Percentiles rank a stretch among this genome's conserved stretches.
Conservation (phyloP, 2,888 invertebrate species). For the Aspidiotus rigidus region DNA sequence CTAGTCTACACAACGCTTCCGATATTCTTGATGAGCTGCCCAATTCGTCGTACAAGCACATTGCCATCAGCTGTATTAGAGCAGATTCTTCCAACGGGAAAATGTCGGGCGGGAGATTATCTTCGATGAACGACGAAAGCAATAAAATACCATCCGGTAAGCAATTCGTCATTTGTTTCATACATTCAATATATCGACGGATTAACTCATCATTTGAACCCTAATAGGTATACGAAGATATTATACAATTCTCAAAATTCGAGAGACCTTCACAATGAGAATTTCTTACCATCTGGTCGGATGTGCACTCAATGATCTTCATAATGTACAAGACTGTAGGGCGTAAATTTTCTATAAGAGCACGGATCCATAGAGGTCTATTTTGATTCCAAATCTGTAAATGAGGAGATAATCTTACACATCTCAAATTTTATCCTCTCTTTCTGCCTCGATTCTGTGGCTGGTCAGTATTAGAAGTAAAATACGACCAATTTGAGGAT, state of each 20-base stretch:
- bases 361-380: conserved; percentile 67
- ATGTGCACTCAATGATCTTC: conserved; percentile 10
- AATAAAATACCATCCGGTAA: conserved; percentile 52
- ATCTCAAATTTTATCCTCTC: too few species aligned
- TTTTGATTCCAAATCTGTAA: conserved; percentile 70
- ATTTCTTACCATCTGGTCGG: not conserved
- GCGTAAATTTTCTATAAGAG: conserved; percentile 47
- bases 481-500: too few species aligned
- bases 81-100: conserved; percentile 62
- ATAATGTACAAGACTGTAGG: conserved; percentile 17
- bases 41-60: conserved; percentile 38
- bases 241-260: not conserved
- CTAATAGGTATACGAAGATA: not conserved
- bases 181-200: not conserved
- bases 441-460: too few species aligned
- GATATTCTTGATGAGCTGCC: conserved; percentile 54
- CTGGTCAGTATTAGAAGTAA: too few species aligned
- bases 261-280: not conserved
- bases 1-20: conserved; percentile 68
- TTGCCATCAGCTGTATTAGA: conserved; percentile 60
- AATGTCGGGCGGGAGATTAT: conserved; percentile 59
- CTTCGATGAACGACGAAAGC: conserved; percentile 52
- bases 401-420: not conserved
- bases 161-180: conserved; percentile 46
- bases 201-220: too few species aligned